Evolutionary conservation across 2,888 invertebrate genomes (phyloP).

Genomic region (Amorpha juglandis): DNA sequence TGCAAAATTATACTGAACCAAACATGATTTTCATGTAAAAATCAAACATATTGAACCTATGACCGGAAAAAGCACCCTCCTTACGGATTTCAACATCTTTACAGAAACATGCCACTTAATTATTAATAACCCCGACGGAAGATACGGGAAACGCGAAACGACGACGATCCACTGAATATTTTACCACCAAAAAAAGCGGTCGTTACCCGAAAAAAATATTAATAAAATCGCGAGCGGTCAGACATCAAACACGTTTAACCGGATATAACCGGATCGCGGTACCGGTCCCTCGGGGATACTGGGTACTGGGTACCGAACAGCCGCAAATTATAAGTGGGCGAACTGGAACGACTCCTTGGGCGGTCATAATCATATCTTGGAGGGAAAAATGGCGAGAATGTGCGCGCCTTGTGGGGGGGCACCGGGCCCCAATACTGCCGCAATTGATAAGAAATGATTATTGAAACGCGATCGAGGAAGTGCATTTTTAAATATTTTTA

Average conservation of each 20-base stretch:
- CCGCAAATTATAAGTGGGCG: conserved; percentile 75
- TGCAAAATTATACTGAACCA: no score
- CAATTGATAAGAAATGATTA: conserved; percentile 1
- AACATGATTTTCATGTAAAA: no score
- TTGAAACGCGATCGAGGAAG: no score
- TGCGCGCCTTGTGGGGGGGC: conserved; percentile 39
- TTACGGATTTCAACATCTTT: no score
- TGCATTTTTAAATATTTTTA: not conserved
- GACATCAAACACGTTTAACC: conserved; percentile 55
- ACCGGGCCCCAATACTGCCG: not conserved
- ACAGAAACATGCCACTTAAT: not conserved
- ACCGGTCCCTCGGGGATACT: conserved; percentile 58
- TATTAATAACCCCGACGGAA: conserved; percentile 4
- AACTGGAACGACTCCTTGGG: conserved; percentile 72
- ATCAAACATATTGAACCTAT: no score
- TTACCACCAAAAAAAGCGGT: conserved; percentile 1
- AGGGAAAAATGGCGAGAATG: conserved; percentile 69
- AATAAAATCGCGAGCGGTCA: conserved; percentile 49
- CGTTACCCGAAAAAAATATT: conserved; percentile 55
- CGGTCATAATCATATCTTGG: conserved; percentile 76
- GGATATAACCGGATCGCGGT: conserved; percentile 54
- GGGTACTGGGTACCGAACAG: conserved; percentile 57
- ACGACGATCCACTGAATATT: conserved; percentile 15
- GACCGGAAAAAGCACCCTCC: no score
- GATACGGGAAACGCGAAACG: not conserved